Evolutionary conservation across 92 coral and sea anemone species (phyloP), one percentile per base, ranked within the genome.

Genomic region (Virgularia gustaviana): DNA sequence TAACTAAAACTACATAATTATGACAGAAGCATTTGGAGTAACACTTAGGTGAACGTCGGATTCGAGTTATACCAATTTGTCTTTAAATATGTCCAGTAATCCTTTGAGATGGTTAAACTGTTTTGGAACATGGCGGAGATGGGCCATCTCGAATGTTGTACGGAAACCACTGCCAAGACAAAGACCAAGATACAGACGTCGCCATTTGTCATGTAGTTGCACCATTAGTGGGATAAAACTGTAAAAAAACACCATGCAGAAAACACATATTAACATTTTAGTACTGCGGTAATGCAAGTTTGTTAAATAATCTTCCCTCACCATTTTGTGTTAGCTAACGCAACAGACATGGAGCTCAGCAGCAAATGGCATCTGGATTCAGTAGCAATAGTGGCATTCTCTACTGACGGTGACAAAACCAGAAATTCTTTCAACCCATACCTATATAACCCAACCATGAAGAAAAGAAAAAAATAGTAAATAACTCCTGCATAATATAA

Each of bases 81-180:
- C 96, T 71, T 89, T 94, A 68, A 94, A 94, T 63, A 94, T 80
- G 68, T 89, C 99, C 41, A 94, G 72, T 25, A 94, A 80, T 62
- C 99, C 99, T 47, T 96, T 91, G 28, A 94, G 84, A 79, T 94
- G 96, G 31, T 80, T 63, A 57, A 84, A 94, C 71, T 94, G 96
- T 30, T 73, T 65, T 39, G 99, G 96, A 24, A 81, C 75, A 51
- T 64, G 86, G 62, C 76, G 86, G 35, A 94, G 75, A 36, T 94
- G 99, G 38, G 83, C 83, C 87, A 94, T 94, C 63, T 87, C 90
- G 70, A 87, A 94, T 29, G 80, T 39, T 6, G 96, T 94, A 27
- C 99, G 96, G 45, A 87, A 94, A 81, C 96, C 99, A 37, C 95
- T 89, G 41, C 96, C 99, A 23, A 82, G 67, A 63, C 99, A 94